These are phyloP conservation scores for Cataglyphis cursor DNA, from an alignment of 2,888 invertebrate species.

Conservation along the genomic window DNA sequence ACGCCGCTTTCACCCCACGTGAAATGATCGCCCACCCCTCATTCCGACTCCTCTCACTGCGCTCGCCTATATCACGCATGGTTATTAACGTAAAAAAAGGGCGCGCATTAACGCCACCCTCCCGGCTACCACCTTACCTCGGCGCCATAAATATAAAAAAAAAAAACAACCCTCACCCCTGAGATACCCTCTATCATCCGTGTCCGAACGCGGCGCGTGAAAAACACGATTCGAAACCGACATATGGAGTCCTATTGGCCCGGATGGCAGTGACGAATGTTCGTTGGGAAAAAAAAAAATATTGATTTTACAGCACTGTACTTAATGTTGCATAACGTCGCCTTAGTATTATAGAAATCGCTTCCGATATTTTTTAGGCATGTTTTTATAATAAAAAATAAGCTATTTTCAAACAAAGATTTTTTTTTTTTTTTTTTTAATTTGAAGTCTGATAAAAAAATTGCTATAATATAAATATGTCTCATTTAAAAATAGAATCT, in stretches of 20 bases:
- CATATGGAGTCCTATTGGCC: constrained; percentile 77
- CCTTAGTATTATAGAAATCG: not conserved
- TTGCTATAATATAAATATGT: too few species aligned
- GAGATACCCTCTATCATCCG: constrained; percentile 68
- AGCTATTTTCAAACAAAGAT: too few species aligned
- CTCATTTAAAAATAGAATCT: not conserved
- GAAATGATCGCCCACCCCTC: constrained; percentile 71
- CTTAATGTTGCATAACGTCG: constrained; percentile 49
- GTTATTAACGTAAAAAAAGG: constrained; percentile 80
- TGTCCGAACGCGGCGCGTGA: constrained; percentile 69
- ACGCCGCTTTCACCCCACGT: constrained; percentile 71
- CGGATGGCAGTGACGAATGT: constrained; percentile 27
- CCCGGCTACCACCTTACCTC: constrained; percentile 46
- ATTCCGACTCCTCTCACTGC: constrained; percentile 74
- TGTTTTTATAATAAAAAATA: not conserved
- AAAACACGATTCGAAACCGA: constrained; percentile 82
- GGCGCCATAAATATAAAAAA: constrained; percentile 80
- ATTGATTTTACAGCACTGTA: constrained; percentile 23
- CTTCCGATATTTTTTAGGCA: not conserved
- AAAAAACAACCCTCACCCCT: constrained; percentile 76
- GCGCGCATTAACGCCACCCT: constrained; percentile 81
- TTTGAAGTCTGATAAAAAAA: too few species aligned
- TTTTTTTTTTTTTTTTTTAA: too few species aligned
- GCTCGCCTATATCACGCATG: constrained; percentile 75
- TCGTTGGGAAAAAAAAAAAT: constrained; percentile 20